phyloP scores from a whole-genome alignment of 2,113 vertebrate genomes.

The Tauraco erythrolophus region DNA sequence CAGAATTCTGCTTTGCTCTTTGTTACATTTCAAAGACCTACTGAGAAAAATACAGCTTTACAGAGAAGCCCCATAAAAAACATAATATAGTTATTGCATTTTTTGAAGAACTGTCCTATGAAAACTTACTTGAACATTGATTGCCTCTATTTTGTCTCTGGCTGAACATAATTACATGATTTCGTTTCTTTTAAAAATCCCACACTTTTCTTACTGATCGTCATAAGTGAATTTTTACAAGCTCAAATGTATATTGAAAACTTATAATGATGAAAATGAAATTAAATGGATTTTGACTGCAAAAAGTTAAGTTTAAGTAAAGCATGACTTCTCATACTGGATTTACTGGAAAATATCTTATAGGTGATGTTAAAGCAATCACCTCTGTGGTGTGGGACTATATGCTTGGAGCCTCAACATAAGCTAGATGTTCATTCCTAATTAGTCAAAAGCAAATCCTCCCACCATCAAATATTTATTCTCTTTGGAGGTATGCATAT shows the following conservation, averaged over 20 bases:
- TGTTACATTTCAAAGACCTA: not conserved
- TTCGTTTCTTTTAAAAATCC: not conserved
- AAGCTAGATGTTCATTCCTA: not conserved
- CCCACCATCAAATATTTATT: not conserved
- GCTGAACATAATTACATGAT: not conserved
- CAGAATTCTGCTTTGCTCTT: not conserved
- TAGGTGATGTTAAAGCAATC: not conserved
- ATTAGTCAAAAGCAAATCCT: not conserved
- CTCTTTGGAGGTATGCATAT: not conserved
- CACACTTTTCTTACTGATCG: not conserved
- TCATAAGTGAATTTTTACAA: not conserved
- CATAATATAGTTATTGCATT: not conserved
- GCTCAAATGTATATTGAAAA: not conserved
- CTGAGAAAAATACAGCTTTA: not conserved
- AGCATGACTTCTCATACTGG: not conserved
- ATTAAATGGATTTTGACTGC: not conserved
- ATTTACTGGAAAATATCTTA: not conserved
- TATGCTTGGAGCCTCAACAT: not conserved
- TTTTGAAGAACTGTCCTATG: not conserved
- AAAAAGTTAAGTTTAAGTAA: not conserved
- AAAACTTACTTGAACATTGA: not conserved
- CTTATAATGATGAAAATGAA: not conserved
- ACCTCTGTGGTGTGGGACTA: not conserved
- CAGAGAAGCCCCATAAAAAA: not conserved
- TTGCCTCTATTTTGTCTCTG: not conserved